A percentile compares a stretch with the other conserved stretches of the same genome.
Conservation (phyloP, 2,113 vertebrate species). For the Tetrao urogallus region DNA sequence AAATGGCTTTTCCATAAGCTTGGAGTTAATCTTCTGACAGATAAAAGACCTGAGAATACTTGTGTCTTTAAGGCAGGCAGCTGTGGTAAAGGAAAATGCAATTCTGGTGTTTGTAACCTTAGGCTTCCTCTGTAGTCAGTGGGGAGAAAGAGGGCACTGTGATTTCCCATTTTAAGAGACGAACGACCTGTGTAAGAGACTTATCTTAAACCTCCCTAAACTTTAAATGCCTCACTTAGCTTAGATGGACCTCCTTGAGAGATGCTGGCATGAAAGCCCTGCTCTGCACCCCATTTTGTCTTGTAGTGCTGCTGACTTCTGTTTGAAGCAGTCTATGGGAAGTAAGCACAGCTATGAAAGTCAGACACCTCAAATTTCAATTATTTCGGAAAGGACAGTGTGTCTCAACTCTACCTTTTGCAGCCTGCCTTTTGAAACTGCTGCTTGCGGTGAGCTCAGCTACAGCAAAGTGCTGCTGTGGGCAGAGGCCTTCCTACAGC, state of each 20-base stretch:
- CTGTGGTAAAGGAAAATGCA: neutral
- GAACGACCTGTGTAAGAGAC: neutral
- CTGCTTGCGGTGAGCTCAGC: slow-evolving; percentile 9
- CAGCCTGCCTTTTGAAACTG: neutral
- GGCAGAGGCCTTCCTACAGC: neutral
- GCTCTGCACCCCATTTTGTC: fast-evolving
- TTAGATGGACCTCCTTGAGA: neutral
- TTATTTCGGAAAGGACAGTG: neutral
- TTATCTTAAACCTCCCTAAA: neutral
- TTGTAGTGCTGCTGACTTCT: neutral
- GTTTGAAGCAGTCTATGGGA: neutral
- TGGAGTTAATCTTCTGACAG: neutral
- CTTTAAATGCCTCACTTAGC: neutral
- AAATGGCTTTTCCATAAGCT: neutral
- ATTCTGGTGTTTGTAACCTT: neutral
- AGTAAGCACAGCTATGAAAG: neutral
- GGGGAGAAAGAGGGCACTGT: neutral
- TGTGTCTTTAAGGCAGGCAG: neutral
- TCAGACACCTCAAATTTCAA: neutral
- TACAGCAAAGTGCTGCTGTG: neutral
- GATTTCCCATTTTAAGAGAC: neutral
- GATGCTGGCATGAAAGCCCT: neutral
- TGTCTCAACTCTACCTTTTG: neutral
- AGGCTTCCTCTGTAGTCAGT: neutral
- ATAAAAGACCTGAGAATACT: neutral